Conservation (phyloP, 2,888 invertebrate species). For the Drosophila meridiana region DNA sequence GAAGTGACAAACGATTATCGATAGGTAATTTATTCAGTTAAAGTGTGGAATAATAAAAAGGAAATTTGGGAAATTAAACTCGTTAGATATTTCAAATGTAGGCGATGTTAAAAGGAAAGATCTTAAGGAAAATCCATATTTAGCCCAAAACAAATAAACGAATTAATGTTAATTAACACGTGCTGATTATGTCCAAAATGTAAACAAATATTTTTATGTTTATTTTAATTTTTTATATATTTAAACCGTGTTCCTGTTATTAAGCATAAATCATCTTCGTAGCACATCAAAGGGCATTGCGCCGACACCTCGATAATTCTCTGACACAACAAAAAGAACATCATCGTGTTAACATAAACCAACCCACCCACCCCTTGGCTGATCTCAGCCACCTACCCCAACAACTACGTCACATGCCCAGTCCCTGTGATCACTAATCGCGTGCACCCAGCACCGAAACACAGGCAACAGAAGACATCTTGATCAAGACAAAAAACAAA, state of each 20-base stretch:
- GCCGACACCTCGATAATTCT: slow-evolving; percentile 4
- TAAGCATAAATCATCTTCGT: slow-evolving; percentile 49
- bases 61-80: background rate
- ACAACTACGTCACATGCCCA: slow-evolving; percentile 49
- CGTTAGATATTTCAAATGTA: background rate
- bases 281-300: slow-evolving; percentile 55
- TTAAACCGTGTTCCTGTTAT: slow-evolving; percentile 14
- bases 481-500: slow-evolving; percentile 44
- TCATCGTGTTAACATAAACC: slow-evolving; percentile 8
- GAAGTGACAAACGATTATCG: slow-evolving; percentile 10
- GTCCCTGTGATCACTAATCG: slow-evolving; percentile 51
- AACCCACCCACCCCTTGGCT: background rate
- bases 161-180: slow-evolving; percentile 1
- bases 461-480: slow-evolving; percentile 45
- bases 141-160: background rate
- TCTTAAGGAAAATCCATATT: background rate
- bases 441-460: slow-evolving; percentile 47
- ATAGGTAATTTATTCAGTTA: background rate
- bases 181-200: slow-evolving; percentile 30
- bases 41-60: background rate
- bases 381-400: slow-evolving; percentile 13
- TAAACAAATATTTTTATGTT: slow-evolving; percentile 46
- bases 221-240: slow-evolving; percentile 23
- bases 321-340: slow-evolving; percentile 12
- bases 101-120: background rate